Evolutionary conservation across 2,888 invertebrate genomes (phyloP).

Genomic region (Papilio gigon): DNA sequence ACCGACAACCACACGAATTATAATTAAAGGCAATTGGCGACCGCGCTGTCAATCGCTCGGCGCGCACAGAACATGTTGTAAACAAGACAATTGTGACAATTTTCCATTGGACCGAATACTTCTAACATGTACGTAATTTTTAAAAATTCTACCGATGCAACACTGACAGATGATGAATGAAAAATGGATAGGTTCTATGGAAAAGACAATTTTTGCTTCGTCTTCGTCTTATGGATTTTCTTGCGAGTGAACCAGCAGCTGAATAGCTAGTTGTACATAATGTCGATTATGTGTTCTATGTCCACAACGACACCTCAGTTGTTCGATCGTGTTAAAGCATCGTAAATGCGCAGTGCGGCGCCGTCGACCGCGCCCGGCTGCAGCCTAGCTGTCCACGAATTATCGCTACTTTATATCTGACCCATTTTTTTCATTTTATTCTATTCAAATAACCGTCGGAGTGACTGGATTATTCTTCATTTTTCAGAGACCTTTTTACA

Average conservation of each 20-base stretch:
- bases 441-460: background rate
- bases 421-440: conserved; percentile 6
- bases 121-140: no score
- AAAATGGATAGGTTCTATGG: no score
- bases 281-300: no score
- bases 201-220: no score
- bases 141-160: no score
- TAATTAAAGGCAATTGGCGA: conserved; percentile 28
- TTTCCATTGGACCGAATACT: no score
- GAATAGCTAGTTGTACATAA: no score
- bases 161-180: no score
- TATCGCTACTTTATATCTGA: conserved; percentile 4
- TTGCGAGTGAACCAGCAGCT: no score
- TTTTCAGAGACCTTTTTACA: no score
- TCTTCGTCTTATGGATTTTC: no score
- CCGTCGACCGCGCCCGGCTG: conserved; percentile 35
- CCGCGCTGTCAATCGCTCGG: conserved; percentile 6
- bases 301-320: background rate
- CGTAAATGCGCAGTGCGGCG: conserved; percentile 34
- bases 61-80: background rate
- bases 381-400: conserved; percentile 24
- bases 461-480: no score
- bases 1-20: background rate
- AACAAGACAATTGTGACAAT: conserved; percentile 4
- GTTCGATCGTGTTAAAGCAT: background rate